Percentiles rank a stretch among this genome's conserved stretches.
phyloP scores from a whole-genome alignment of 2,113 vertebrate species.

The Chloropsis hardwickii region DNA sequence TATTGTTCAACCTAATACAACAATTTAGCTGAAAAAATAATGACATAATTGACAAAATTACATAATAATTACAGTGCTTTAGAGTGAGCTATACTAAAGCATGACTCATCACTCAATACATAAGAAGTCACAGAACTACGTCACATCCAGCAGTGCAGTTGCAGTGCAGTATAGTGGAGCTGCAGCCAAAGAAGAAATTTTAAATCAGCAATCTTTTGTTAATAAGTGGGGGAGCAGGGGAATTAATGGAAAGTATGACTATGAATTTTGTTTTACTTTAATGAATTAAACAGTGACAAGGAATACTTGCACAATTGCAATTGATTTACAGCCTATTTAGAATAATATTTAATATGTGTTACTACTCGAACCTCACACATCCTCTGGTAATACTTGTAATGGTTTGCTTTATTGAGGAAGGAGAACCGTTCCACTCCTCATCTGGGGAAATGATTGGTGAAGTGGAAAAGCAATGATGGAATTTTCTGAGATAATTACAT shows the following conservation, averaged over 20 bases:
- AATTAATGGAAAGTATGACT: background rate
- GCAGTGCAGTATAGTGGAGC: background rate
- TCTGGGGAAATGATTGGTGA: background rate
- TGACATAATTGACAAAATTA: background rate
- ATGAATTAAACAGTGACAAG: background rate
- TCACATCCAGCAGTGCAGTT: conserved; percentile 11
- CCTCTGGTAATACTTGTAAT: background rate
- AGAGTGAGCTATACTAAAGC: background rate
- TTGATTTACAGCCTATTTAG: background rate
- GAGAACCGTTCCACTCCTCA: background rate
- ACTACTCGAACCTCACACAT: background rate
- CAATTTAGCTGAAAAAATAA: conserved; percentile 6
- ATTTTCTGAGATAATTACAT: conserved; percentile 37
- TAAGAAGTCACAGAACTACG: background rate
- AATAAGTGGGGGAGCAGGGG: background rate
- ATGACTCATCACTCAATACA: conserved; percentile 28
- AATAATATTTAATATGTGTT: background rate
- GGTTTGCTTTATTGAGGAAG: conserved; percentile 11
- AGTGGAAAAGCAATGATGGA: conserved; percentile 29
- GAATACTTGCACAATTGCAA: background rate
- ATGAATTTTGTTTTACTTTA: background rate
- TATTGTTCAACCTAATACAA: background rate
- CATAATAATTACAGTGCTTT: background rate
- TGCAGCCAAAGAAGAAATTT: conserved; percentile 11
- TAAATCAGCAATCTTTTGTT: background rate